Evolutionary conservation across 64 coral and sea anemone species (phyloP).

Genomic region (Stylophora pistillata): DNA sequence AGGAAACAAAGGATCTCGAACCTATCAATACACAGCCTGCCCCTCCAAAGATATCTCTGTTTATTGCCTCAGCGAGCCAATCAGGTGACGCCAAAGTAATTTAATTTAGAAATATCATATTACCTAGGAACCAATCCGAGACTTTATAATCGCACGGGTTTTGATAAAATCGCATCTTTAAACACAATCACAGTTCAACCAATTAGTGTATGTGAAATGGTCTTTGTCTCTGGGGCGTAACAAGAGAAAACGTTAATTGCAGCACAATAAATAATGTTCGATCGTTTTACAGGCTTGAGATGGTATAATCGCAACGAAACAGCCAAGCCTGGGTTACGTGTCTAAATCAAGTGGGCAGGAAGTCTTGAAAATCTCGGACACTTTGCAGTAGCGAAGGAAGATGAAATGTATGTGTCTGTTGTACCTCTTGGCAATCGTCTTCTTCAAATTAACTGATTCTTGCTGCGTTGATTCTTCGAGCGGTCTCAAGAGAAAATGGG

Average conservation of each 20-base stretch:
- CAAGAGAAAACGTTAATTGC: slow-evolving; percentile 80
- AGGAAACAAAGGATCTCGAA: slow-evolving; percentile 32
- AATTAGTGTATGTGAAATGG: slow-evolving; percentile 90
- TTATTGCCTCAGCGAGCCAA: slow-evolving; percentile 63
- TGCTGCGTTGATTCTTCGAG: slow-evolving; percentile 50
- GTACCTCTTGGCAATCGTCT: slow-evolving; percentile 38
- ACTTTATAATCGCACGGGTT: slow-evolving; percentile 65
- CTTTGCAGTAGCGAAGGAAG: slow-evolving; percentile 14
- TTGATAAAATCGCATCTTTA: slow-evolving; percentile 92
- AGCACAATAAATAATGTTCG: slow-evolving; percentile 74
- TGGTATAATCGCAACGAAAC: slow-evolving; percentile 42
- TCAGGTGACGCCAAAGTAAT: slow-evolving; percentile 46
- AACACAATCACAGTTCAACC: slow-evolving; percentile 77
- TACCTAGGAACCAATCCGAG: slow-evolving; percentile 76
- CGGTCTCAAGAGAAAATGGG: slow-evolving; percentile 67
- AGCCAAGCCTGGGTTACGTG: slow-evolving; percentile 6
- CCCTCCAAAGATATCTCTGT: slow-evolving; percentile 50
- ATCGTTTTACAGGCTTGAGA: slow-evolving; percentile 63
- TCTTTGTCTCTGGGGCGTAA: slow-evolving; percentile 89
- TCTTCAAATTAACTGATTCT: slow-evolving; percentile 19
- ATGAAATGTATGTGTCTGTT: slow-evolving; percentile 39
- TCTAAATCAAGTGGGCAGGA: slow-evolving; percentile 42
- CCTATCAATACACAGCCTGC: slow-evolving; percentile 4
- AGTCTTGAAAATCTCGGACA: slow-evolving; percentile 2
- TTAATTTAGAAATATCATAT: slow-evolving; percentile 76